Conservation (phyloP, 2,113 vertebrate genomes). For the Fulica atra region DNA sequence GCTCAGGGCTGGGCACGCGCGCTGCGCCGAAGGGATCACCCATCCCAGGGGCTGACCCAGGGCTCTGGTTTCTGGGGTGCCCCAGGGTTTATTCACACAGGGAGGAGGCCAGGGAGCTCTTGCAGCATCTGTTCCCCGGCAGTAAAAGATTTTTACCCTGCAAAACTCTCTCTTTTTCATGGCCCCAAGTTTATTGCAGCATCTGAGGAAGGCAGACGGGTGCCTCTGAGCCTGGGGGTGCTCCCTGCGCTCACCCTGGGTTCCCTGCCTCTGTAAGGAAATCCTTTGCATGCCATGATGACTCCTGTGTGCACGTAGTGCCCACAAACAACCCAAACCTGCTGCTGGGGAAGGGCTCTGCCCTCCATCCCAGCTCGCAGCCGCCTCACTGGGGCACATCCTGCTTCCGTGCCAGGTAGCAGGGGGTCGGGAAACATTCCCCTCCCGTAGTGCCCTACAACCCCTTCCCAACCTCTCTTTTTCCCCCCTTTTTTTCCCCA, state of each 20-base stretch:
- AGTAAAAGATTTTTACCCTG: background rate
- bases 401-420: background rate
- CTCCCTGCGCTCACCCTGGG: fast-evolving
- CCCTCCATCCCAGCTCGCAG: fast-evolving
- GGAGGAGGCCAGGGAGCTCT: background rate
- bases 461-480: background rate
- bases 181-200: background rate
- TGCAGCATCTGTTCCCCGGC: fast-evolving
- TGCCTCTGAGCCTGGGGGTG: background rate
- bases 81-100: background rate
- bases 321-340: no score
- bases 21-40: background rate
- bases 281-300: background rate
- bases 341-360: background rate
- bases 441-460: background rate
- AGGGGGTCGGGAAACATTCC: background rate
- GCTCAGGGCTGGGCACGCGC: background rate
- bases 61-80: background rate
- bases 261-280: background rate
- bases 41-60: fast-evolving
- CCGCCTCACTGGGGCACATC: fast-evolving
- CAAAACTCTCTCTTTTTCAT: background rate
- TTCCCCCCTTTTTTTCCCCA: no score
- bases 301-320: background rate
- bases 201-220: background rate